These are phyloP conservation scores for Tuta absoluta DNA, from an alignment of 2,888 invertebrate species.

Conservation along the genomic window DNA sequence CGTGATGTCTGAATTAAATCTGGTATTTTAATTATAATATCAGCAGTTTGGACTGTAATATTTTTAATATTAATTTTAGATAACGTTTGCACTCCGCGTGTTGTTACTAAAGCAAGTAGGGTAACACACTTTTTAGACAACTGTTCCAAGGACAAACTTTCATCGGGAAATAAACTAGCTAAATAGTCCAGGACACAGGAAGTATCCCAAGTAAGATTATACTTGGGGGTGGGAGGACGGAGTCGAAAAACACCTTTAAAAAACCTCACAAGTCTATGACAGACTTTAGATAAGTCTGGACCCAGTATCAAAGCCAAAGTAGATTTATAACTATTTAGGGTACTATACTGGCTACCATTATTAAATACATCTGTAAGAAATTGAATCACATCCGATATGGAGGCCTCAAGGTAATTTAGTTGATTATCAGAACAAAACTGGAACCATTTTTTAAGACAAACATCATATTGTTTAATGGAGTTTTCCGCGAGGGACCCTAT, in stretches of 20 bases:
- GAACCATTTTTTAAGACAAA: constrained; percentile 31
- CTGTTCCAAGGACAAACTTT: background rate
- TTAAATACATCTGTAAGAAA: constrained; percentile 27
- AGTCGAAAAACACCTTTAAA: constrained; percentile 33
- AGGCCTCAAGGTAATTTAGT: constrained; percentile 25
- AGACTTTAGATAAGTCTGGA: background rate
- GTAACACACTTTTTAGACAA: constrained; percentile 15
- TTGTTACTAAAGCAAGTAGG: constrained; percentile 18
- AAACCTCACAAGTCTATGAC: constrained; percentile 6
- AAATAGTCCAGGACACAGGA: constrained; percentile 33
- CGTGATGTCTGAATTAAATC: constrained; percentile 25
- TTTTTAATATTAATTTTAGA: constrained; percentile 21
- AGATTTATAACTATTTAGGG: constrained; percentile 28
- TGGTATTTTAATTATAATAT: constrained; percentile 22
- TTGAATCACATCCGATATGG: constrained; percentile 24
- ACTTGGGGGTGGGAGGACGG: constrained; percentile 29
- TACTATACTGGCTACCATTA: constrained; percentile 26
- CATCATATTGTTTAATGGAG: constrained; percentile 33
- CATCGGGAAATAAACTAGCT: constrained; percentile 4
- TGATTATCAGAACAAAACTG: constrained; percentile 30
- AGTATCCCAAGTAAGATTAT: constrained; percentile 37
- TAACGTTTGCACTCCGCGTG: constrained; percentile 25
- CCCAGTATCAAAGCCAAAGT: constrained; percentile 23
- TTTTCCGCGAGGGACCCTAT: constrained; percentile 29
- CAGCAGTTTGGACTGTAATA: background rate